These are phyloP conservation scores for Cardiocondyla obscurior DNA, from an alignment of 1,140 invertebrate genomes.

Conservation along the genomic window DNA sequence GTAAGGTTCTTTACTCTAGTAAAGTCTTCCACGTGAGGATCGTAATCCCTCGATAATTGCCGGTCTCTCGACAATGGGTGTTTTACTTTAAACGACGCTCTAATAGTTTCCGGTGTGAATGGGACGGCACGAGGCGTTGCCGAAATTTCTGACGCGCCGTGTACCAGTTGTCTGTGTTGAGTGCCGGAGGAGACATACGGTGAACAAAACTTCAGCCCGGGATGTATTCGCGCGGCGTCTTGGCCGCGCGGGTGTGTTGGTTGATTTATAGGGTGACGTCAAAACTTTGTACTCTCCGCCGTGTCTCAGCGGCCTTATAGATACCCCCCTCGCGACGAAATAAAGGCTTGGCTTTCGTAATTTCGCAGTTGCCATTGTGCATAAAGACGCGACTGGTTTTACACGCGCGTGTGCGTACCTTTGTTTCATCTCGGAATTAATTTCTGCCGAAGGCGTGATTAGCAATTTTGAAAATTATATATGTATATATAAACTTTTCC, in stretches of 20 bases:
- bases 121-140: constrained; percentile 15
- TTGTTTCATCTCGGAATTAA: constrained; percentile 12
- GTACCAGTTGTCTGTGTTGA: constrained; percentile 72
- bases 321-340: constrained; percentile 66
- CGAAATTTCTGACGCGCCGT: constrained; percentile 73
- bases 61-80: neutral
- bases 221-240: constrained; percentile 71
- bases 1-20: too few relatives aligned
- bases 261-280: constrained; percentile 82
- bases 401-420: neutral
- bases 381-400: neutral
- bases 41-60: neutral
- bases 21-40: neutral
- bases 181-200: constrained; percentile 76
- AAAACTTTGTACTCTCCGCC: constrained; percentile 81
- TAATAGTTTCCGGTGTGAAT: neutral
- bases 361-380: constrained; percentile 58
- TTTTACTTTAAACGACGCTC: neutral
- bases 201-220: constrained; percentile 72
- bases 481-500: neutral
- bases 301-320: constrained; percentile 69
- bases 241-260: constrained; percentile 69
- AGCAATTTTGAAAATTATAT: neutral
- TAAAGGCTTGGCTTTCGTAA: constrained; percentile 74
- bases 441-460: neutral